phyloP scores from a whole-genome alignment of 2,113 vertebrate genomes.

The Oncorhynchus masou region DNA sequence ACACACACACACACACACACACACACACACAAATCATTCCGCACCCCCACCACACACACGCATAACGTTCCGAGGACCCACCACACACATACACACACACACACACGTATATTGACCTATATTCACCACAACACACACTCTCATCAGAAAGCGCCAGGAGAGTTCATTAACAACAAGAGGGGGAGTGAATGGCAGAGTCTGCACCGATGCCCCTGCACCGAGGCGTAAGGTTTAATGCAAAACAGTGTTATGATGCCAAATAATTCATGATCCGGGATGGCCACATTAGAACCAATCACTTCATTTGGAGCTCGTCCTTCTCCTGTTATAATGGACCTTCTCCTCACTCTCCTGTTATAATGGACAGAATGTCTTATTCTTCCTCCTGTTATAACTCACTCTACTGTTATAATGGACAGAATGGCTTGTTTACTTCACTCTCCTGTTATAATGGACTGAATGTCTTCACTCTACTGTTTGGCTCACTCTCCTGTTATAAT shows the following conservation, averaged over 20 bases:
- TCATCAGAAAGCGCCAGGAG: conserved; percentile 58
- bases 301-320: conserved; percentile 26
- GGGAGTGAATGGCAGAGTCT: conserved; percentile 7
- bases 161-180: conserved; percentile 27
- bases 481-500: no score
- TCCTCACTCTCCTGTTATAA: conserved; percentile 22
- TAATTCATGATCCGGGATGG: conserved; percentile 62
- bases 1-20: no score
- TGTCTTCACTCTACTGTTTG: no score
- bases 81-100: neutral
- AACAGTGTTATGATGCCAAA: conserved; percentile 63
- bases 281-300: conserved; percentile 31
- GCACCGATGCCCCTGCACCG: conserved; percentile 58
- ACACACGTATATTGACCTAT: neutral
- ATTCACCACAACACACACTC: conserved; percentile 21
- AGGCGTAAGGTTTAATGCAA: conserved; percentile 60
- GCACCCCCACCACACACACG: no score
- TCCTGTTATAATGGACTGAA: no score
- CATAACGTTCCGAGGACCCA: neutral
- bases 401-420: no score
- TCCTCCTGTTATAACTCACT: no score
- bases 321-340: conserved; percentile 18
- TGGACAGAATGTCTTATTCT: conserved; percentile 55
- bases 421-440: no score
- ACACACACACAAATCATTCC: neutral